phyloP scores from a whole-genome alignment of 2,888 invertebrate genomes.

The Drosophila hamatofila region DNA sequence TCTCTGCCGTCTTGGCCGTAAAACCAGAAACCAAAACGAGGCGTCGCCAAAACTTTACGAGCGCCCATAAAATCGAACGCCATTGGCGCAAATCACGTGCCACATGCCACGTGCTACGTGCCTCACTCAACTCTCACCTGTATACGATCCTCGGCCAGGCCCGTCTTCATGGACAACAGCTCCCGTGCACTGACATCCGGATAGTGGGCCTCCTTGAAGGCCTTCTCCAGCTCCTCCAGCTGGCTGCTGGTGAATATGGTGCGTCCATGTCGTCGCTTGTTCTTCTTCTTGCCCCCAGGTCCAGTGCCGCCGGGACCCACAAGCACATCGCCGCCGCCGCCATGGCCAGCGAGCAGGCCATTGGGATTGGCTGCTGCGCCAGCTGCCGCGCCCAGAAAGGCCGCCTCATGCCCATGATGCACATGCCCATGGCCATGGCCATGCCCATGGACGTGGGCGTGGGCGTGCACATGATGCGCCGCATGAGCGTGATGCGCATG shows the following conservation, averaged over 20 bases:
- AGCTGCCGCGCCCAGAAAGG: conserved; percentile 62
- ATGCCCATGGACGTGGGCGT: conserved; percentile 59
- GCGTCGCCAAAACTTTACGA: conserved; percentile 47
- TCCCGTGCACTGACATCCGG: conserved; percentile 99
- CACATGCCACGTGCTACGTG: conserved; percentile 21
- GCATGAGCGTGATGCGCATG: conserved; percentile 77
- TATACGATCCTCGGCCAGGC: conserved; percentile 96
- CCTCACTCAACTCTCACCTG: conserved; percentile 88
- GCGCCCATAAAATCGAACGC: conserved; percentile 44
- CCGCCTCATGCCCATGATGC: conserved; percentile 72
- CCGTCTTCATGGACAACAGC: conserved; percentile 96
- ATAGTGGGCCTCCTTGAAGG: conserved; percentile 99
- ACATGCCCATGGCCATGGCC: conserved; percentile 65
- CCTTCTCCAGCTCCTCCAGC: conserved; percentile 99
- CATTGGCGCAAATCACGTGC: conserved; percentile 21
- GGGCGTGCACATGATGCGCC: conserved; percentile 55
- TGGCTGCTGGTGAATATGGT: conserved; percentile 99
- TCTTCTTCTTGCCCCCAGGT: conserved; percentile 91
- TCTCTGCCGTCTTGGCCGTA: conserved; percentile 30
- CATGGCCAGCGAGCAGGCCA: conserved; percentile 59
- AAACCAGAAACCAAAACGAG: conserved; percentile 19
- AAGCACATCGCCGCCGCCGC: conserved; percentile 65
- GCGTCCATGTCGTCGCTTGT: conserved; percentile 96
- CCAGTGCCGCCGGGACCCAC: conserved; percentile 68
- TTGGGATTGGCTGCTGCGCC: conserved; percentile 62